These are phyloP conservation scores for Lutraria lutraria DNA, from an alignment of 2,888 invertebrate species.

Conservation along the genomic window DNA sequence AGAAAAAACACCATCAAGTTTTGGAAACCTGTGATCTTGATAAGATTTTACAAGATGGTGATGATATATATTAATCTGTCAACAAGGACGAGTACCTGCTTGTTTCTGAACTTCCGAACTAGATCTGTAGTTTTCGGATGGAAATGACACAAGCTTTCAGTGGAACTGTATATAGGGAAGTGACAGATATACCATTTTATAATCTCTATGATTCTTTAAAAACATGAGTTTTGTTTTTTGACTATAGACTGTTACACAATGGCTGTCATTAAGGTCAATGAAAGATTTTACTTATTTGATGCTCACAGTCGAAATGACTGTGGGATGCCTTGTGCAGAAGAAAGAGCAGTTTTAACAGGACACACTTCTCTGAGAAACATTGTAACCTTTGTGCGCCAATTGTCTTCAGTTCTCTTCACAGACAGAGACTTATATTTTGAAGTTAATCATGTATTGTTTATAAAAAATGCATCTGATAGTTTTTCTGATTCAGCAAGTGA, in stretches of 20 bases:
- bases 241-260: constrained; percentile 36
- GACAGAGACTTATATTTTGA: neutral
- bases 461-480: neutral
- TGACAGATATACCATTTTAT: constrained; percentile 28
- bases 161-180: neutral
- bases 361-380: constrained; percentile 15
- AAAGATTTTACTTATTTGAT: constrained; percentile 10
- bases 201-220: neutral
- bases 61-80: neutral
- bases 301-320: constrained; percentile 18
- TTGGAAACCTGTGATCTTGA: constrained; percentile 1
- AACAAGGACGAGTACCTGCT: neutral
- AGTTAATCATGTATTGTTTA: neutral
- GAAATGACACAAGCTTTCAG: neutral
- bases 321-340: constrained; percentile 33
- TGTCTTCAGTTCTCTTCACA: neutral
- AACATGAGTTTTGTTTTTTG: constrained; percentile 7
- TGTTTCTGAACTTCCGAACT: constrained; percentile 13
- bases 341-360: neutral
- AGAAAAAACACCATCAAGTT: neutral
- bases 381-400: neutral
- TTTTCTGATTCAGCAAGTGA: neutral
- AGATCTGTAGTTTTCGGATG: neutral
- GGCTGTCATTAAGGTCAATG: neutral
- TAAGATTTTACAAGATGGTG: neutral